Evolutionary conservation across 2,797 vertebrate genomes (phyloP).

Genomic region (Okamejei kenojei): DNA sequence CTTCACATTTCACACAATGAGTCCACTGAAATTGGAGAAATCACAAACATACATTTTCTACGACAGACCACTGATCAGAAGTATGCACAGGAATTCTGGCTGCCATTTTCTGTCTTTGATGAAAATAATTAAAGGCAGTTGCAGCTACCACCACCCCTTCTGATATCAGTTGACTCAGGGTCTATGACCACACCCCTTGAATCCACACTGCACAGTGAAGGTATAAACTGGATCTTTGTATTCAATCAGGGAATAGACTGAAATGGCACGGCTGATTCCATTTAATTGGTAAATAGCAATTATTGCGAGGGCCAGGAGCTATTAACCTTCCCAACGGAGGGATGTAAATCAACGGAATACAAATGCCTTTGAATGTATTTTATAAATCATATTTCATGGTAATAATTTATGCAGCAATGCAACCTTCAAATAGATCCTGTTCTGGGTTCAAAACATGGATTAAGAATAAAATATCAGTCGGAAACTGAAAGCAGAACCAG

Average conservation of each 20-base stretch:
- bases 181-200: neutral
- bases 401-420: neutral
- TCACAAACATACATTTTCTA: neutral
- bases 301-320: constrained; percentile 1
- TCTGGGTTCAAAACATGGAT: neutral
- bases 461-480: neutral
- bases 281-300: constrained; percentile 24
- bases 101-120: neutral
- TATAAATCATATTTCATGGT: neutral
- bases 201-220: neutral
- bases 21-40: neutral
- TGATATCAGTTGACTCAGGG: no score
- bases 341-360: neutral
- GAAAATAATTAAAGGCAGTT: neutral
- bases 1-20: neutral
- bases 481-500: neutral
- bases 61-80: neutral
- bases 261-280: neutral
- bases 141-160: neutral
- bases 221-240: neutral
- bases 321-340: constrained; percentile 14
- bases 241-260: neutral
- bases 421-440: constrained; percentile 6
- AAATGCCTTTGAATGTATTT: constrained; percentile 3
- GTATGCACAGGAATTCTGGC: neutral